These are phyloP conservation scores for Chelmon rostratus DNA, from an alignment of 2,797 vertebrate species.

Conservation along the genomic window DNA sequence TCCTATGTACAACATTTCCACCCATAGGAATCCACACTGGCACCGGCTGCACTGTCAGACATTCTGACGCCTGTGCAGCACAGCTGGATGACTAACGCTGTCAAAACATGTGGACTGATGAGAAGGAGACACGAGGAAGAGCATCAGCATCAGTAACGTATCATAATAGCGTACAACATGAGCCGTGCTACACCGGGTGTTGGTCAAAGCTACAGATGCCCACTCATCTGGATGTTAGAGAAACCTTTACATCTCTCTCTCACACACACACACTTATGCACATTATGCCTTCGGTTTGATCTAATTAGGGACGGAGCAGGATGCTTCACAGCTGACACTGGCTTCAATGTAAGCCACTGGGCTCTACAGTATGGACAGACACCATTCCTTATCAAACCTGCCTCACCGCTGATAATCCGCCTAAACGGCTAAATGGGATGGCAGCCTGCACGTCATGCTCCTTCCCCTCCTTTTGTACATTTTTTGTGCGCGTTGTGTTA, in stretches of 20 bases:
- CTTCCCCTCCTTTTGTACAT: slow-evolving; percentile 19
- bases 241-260: neutral
- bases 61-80: too few species aligned
- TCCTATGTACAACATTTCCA: too few species aligned
- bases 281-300: slow-evolving; percentile 52
- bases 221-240: slow-evolving; percentile 21
- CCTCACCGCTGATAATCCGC: slow-evolving; percentile 41
- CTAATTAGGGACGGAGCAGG: slow-evolving; percentile 64
- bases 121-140: too few species aligned
- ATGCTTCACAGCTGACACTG: slow-evolving; percentile 64
- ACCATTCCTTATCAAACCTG: slow-evolving; percentile 36
- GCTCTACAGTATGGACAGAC: slow-evolving; percentile 26
- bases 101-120: too few species aligned
- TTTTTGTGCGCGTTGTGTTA: neutral
- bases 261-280: slow-evolving; percentile 18
- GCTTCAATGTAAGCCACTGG: slow-evolving; percentile 32
- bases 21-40: too few species aligned
- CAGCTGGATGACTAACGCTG: too few species aligned
- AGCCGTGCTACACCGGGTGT: too few species aligned
- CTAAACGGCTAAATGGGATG: slow-evolving; percentile 28
- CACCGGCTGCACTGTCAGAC: too few species aligned
- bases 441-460: slow-evolving; percentile 32
- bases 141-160: too few species aligned
- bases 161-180: too few species aligned
- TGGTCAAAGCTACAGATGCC: neutral